These are phyloP conservation scores for Lutjanus argentimaculatus DNA, from an alignment of 2,797 vertebrate genomes.

Conservation along the genomic window DNA sequence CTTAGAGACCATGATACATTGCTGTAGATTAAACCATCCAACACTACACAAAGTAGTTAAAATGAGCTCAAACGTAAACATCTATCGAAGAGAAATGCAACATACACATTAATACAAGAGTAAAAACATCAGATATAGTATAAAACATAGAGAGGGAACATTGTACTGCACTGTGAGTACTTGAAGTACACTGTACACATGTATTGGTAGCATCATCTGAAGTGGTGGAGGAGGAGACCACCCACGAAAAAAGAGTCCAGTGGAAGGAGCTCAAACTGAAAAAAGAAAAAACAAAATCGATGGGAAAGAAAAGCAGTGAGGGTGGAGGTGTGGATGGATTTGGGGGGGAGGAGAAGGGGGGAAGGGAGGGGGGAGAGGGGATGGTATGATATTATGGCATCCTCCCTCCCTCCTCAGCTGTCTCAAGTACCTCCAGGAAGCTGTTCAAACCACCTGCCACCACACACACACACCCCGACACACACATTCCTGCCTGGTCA, in stretches of 20 bases:
- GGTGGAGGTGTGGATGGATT: conserved; percentile 29
- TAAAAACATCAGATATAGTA: too few relatives aligned
- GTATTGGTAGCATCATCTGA: conserved; percentile 26
- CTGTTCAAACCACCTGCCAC: conserved; percentile 60
- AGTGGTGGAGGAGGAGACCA: conserved; percentile 40
- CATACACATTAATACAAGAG: too few relatives aligned
- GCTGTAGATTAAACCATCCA: too few relatives aligned
- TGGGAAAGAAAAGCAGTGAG: conserved; percentile 22
- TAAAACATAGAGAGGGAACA: too few relatives aligned
- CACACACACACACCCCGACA: conserved; percentile 22
- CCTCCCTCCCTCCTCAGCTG: conserved; percentile 34
- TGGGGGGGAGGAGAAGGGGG: background rate
- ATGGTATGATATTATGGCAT: conserved; percentile 9
- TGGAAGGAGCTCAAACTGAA: conserved; percentile 14
- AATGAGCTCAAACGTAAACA: too few relatives aligned
- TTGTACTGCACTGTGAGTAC: too few relatives aligned
- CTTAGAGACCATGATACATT: too few relatives aligned
- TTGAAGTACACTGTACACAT: background rate
- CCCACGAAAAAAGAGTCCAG: conserved; percentile 17
- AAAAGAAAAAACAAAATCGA: conserved; percentile 30
- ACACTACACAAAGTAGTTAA: too few relatives aligned
- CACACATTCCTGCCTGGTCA: conserved; percentile 24
- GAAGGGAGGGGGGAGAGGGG: background rate
- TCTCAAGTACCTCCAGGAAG: conserved; percentile 31
- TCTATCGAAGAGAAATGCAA: too few relatives aligned